These are phyloP conservation scores for Origma solitaria DNA, from an alignment of 2,113 vertebrate genomes.

Conservation along the genomic window DNA sequence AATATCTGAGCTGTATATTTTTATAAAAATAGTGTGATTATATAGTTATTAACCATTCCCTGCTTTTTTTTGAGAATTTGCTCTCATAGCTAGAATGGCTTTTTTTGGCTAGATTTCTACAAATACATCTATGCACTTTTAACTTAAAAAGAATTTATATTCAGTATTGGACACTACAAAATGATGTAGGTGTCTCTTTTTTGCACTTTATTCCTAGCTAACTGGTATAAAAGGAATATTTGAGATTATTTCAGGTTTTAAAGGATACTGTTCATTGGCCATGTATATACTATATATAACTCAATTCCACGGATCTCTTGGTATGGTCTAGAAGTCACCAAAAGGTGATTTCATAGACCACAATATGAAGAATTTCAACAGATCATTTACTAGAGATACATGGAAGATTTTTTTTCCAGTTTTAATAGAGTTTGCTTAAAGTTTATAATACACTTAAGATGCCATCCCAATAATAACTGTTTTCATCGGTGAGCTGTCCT, in stretches of 20 bases:
- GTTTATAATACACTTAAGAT: not conserved
- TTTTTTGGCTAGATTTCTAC: slow-evolving; percentile 45
- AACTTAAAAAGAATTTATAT: not conserved
- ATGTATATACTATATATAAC: not conserved
- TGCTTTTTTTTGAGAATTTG: slow-evolving; percentile 31
- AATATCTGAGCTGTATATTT: slow-evolving; percentile 41
- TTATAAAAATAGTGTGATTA: slow-evolving; percentile 48
- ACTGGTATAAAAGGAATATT: not conserved
- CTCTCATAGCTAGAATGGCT: slow-evolving; percentile 44
- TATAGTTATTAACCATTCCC: slow-evolving; percentile 42
- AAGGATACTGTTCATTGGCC: slow-evolving; percentile 9
- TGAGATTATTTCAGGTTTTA: slow-evolving; percentile 14
- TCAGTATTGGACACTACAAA: slow-evolving; percentile 37
- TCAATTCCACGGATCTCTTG: not conserved
- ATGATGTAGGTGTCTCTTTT: slow-evolving; percentile 24
- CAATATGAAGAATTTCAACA: not conserved
- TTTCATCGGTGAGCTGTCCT: not conserved
- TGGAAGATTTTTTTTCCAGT: slow-evolving; percentile 67
- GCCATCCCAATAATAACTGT: not conserved
- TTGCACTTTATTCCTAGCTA: not conserved
- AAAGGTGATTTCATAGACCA: not conserved
- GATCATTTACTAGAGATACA: not conserved
- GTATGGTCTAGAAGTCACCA: not conserved
- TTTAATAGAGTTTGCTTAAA: slow-evolving; percentile 43
- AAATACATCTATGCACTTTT: not conserved